Percentiles rank a stretch among this genome's conserved stretches.
Conservation (phyloP, 2,113 vertebrate genomes). For the Limnothrissa miodon region DNA sequence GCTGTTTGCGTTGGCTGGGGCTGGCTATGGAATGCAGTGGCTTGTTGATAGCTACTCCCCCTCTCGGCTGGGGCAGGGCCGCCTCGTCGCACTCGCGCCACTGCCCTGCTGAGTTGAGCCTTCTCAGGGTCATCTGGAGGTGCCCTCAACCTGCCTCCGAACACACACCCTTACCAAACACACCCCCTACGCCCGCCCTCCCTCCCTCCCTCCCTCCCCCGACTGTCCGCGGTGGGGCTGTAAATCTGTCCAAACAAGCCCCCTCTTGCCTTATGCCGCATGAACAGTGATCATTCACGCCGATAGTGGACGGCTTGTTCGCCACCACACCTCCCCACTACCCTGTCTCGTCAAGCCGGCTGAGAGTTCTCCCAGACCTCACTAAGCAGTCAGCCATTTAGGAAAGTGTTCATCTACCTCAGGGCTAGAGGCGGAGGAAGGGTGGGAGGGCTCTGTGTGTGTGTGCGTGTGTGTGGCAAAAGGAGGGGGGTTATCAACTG, state of each 20-base stretch:
- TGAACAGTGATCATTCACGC: slow-evolving; percentile 25
- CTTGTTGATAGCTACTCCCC: slow-evolving; percentile 42
- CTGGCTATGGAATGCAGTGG: slow-evolving; percentile 48
- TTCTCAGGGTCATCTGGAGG: slow-evolving; percentile 43
- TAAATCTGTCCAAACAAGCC: slow-evolving; percentile 31
- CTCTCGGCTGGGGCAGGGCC: slow-evolving; percentile 26
- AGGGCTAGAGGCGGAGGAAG: neutral
- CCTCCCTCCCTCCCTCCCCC: neutral
- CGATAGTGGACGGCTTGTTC: slow-evolving; percentile 30
- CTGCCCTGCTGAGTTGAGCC: slow-evolving; percentile 34
- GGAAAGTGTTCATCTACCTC: neutral
- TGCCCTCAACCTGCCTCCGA: slow-evolving; percentile 30
- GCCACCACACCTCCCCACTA: neutral
- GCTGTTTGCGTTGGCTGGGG: slow-evolving; percentile 52
- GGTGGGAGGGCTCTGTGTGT: neutral
- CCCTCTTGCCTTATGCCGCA: slow-evolving; percentile 4
- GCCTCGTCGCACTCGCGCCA: slow-evolving; percentile 18
- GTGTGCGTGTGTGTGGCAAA: slow-evolving; percentile 25
- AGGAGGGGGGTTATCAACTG: slow-evolving; percentile 35
- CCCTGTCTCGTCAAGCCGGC: neutral
- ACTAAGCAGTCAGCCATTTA: neutral
- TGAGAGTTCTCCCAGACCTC: neutral
- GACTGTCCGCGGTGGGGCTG: slow-evolving; percentile 28
- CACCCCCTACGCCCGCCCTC: neutral
- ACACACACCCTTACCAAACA: slow-evolving; percentile 4